Base-by-base conservation (phyloP, 2,797 vertebrate species). In the Galago senegalensis region DNA sequence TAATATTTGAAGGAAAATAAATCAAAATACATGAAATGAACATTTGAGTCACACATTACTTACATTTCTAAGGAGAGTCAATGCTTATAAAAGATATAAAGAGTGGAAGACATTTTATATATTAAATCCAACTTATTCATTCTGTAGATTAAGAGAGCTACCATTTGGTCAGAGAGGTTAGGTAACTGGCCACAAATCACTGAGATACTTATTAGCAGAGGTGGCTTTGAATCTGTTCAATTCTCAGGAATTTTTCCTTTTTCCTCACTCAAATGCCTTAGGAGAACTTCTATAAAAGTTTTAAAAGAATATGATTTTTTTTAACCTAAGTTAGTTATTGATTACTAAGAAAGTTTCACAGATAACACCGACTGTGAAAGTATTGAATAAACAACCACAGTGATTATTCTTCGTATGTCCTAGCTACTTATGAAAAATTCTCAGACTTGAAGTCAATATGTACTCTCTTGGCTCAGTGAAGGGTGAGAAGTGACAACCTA, bases 1-100 rank as follows among this genome's bases (percentile, higher is more conserved):
- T 87, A 90, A 92, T 88, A 89, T 94, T 93, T 91, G 21, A 88
- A 88, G 23, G 43, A 82, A 85, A 93, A 34, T 58, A 46, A 90
- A 91, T 73, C 69, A 80, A 79, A 94, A 77, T 75, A 58, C 69
- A 84, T 70, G 37, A 87, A 95, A 65, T 10, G 46, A 94, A 73
- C 73, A 85, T 25, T 56, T 81, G 84, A 77, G 40, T 77, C 91
- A 96, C 46, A 46, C 18, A 93, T 91, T 60, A 46, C 37, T 83
- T 90, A 49, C 76, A 14, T 75, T 88, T 88, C n/a, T 69, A 95
- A 82, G n/a, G 63, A 61, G 1, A 53, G 11, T 76, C 56, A 88
- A 60, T 82, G 34, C 25, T 75, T 95, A 91, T 85, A 82, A 92
- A 87, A 95, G 25, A 72, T 40, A 53, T 21, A 60, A 87, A 77